Base-by-base conservation (phyloP, 2,797 vertebrate species). In the Cossypha caffra region DNA sequence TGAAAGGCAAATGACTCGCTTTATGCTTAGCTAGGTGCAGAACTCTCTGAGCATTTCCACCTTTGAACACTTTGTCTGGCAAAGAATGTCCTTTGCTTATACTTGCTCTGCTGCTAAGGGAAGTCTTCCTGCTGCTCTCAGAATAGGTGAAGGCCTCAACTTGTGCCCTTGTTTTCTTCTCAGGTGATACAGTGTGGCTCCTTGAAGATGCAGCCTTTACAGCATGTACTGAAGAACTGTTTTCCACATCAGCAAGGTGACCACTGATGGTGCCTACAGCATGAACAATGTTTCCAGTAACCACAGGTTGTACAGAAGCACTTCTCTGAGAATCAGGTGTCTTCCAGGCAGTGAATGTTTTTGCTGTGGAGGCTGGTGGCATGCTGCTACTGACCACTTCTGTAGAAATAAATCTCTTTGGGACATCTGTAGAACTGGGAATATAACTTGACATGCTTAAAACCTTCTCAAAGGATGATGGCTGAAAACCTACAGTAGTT, bases 1-100 rank as follows among this genome's bases (percentile, higher is more conserved):
- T 54, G 59, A 88, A 61, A 38, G 86, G 71, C 26, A 96, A 88
- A 72, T 78, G 37, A 68, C 63, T 95, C 0, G 17, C 74, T 88
- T 86, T 92, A 61, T 94, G 81, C 69, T 96, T 95, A 88, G 54
- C 63, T 17, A 93, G 79, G 33, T 71, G 59, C 24, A 96, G 88
- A 72, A 80, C 88, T 83, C 95, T 95, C 16, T 50, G 45, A 87
- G 75, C 21, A 63, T 16, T 88, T 91, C 68, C 74, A 72, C 59
- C 58, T 72, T 52, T 83, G 26, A 73, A 55, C 2, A 20, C 31
- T 58, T 68, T 87, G 76, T 52, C 76, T 28, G 71, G 29, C 43
- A 87, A 57, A 48, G 51, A 25, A 54, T 78, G 37, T n/a, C 51
- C 54, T 92, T 77, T 93, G 71, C 61, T 84, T 68, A 1, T 58